phyloP scores from a whole-genome alignment of 35 echinoderm and acorn worm species.

The Amphiura filiformis region DNA sequence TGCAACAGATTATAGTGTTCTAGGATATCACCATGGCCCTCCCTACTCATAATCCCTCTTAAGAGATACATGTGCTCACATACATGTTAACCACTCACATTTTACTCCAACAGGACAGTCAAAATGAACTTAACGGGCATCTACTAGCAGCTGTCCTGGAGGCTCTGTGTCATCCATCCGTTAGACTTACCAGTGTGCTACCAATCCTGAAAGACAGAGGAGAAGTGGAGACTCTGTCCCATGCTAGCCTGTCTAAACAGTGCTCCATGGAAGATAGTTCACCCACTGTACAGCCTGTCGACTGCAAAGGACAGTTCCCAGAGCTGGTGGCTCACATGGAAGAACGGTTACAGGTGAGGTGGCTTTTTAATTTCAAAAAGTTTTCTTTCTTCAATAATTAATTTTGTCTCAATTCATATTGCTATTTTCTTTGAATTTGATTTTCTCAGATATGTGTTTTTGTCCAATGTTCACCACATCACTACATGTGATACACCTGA shows the following conservation, averaged over 20 bases:
- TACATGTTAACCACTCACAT: too few relatives aligned
- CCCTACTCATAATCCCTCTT: too few relatives aligned
- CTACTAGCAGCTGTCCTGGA: conserved; percentile 85
- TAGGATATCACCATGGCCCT: too few relatives aligned
- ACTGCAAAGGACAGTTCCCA: conserved; percentile 39
- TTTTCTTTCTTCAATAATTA: too few relatives aligned
- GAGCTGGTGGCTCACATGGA: conserved; percentile 87
- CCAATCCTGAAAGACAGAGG: conserved; percentile 76
- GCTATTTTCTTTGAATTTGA: too few relatives aligned
- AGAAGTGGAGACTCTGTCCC: conserved; percentile 13
- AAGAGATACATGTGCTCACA: too few relatives aligned
- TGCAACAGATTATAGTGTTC: too few relatives aligned
- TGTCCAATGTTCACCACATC: too few relatives aligned
- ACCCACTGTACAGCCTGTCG: conserved; percentile 45
- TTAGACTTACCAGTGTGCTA: conserved; percentile 80
- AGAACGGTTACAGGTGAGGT: conserved; percentile 53
- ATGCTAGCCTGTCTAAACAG: conserved; percentile 41
- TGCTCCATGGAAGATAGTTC: conserved; percentile 76
- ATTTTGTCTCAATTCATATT: too few relatives aligned
- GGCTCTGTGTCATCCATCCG: conserved; percentile 84
- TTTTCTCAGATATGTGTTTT: too few relatives aligned
- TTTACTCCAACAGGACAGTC: neutral
- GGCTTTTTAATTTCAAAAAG: too few relatives aligned
- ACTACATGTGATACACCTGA: too few relatives aligned
- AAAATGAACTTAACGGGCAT: conserved; percentile 41